Evolutionary conservation across 1,140 invertebrate genomes (phyloP).

Genomic region (Saccostrea glomerata): DNA sequence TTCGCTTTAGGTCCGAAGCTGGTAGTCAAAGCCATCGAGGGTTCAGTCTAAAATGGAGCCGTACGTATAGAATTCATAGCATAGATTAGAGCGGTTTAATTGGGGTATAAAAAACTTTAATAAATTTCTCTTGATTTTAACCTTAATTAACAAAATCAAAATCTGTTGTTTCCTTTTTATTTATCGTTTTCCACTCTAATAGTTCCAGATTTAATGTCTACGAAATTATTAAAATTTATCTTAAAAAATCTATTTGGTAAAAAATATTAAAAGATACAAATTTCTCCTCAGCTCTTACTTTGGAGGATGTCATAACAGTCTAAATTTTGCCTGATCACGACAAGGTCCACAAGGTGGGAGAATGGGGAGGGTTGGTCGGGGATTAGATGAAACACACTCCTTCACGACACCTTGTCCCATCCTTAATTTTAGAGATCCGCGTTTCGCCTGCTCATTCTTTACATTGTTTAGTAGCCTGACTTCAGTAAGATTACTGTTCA

Average conservation of each 20-base stretch:
- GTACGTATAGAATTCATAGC: constrained; percentile 6
- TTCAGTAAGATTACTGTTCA: too few species aligned
- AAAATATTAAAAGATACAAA: neutral
- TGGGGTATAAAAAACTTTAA: too few species aligned
- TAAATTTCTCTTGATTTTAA: too few species aligned
- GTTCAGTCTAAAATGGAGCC: constrained; percentile 21
- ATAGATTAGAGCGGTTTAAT: neutral
- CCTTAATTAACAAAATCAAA: too few species aligned
- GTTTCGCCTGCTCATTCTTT: too few species aligned
- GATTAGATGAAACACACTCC: neutral
- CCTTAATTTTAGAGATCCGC: too few species aligned
- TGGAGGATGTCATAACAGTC: constrained; percentile 44
- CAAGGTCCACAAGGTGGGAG: neutral
- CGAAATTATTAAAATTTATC: too few species aligned
- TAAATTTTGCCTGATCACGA: neutral
- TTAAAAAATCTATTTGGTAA: neutral
- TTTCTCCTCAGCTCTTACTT: constrained; percentile 38
- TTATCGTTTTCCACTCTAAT: too few species aligned
- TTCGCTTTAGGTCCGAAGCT: neutral
- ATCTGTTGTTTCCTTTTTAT: too few species aligned
- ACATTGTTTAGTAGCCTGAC: too few species aligned
- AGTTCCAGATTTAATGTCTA: too few species aligned
- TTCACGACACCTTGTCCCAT: neutral
- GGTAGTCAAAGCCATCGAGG: constrained; percentile 16
- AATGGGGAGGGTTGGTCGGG: neutral